Percentiles rank a stretch among this genome's conserved stretches.
Evolutionary conservation across 2,113 vertebrate genomes (phyloP).

Genomic region (Pleuronectes platessa): DNA sequence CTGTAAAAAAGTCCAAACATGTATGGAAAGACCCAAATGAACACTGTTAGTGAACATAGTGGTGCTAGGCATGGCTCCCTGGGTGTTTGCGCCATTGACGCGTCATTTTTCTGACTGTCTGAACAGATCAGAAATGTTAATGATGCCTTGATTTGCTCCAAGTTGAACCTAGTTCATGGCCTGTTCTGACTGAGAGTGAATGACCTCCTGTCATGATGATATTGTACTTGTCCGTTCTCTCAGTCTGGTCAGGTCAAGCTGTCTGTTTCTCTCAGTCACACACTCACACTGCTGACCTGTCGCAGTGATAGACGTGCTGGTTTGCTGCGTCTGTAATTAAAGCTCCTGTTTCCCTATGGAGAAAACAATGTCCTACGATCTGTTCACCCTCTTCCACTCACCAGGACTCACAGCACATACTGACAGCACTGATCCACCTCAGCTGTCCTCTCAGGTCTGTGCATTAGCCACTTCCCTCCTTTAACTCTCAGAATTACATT

Average conservation of each 20-base stretch:
- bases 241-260: constrained; percentile 10
- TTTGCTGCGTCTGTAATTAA: constrained; percentile 69
- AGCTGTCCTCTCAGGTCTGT: constrained; percentile 17
- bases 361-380: constrained; percentile 54
- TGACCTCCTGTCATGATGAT: constrained; percentile 1
- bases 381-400: constrained; percentile 50
- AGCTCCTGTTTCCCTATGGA: constrained; percentile 55
- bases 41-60: too few relatives aligned
- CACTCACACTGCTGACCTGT: constrained; percentile 38
- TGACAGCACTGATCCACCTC: constrained; percentile 43
- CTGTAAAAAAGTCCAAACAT: too few relatives aligned
- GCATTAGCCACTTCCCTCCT: constrained; percentile 17
- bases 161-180: too few relatives aligned
- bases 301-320: constrained; percentile 60
- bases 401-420: constrained; percentile 25
- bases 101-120: too few relatives aligned
- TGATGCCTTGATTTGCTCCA: too few relatives aligned
- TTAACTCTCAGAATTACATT: constrained; percentile 32
- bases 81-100: too few relatives aligned
- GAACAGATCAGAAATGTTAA: too few relatives aligned
- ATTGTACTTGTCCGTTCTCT: constrained; percentile 2
- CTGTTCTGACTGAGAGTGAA: too few relatives aligned
- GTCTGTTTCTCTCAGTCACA: constrained; percentile 12
- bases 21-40: too few relatives aligned
- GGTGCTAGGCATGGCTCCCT: too few relatives aligned